Evolutionary conservation across 2,888 invertebrate genomes (phyloP).

Genomic region (Holacanthella duospinosa): DNA sequence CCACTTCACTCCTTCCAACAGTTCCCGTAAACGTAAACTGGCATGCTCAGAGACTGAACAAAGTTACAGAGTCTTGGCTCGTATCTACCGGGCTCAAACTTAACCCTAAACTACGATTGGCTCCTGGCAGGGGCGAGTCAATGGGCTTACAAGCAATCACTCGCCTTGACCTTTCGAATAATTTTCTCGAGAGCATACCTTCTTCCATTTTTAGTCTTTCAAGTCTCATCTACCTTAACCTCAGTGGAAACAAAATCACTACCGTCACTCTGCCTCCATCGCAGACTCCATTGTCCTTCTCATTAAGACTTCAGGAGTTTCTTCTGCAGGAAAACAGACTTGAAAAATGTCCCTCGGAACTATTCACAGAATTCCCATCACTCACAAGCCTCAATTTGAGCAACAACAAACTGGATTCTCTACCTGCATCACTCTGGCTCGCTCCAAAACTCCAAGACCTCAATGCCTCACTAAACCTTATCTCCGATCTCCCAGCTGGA

Average conservation of each 20-base stretch:
- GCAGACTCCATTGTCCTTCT: constrained; percentile 43
- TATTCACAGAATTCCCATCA: constrained; percentile 64
- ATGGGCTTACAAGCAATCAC: constrained; percentile 83
- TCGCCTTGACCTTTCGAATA: constrained; percentile 81
- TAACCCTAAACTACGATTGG: constrained; percentile 67
- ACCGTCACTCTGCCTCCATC: constrained; percentile 44
- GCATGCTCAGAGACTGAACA: constrained; percentile 69
- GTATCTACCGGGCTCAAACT: constrained; percentile 70
- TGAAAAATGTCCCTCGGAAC: constrained; percentile 64
- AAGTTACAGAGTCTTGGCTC: constrained; percentile 66
- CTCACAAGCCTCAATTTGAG: constrained; percentile 79
- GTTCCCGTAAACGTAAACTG: constrained; percentile 59
- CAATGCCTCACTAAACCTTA: constrained; percentile 75
- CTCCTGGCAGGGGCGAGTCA: constrained; percentile 51
- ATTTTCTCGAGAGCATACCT: constrained; percentile 69
- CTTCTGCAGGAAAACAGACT: constrained; percentile 86
- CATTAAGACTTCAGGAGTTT: constrained; percentile 60
- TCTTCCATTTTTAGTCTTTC: constrained; percentile 69
- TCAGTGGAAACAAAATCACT: constrained; percentile 79
- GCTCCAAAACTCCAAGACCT: constrained; percentile 76
- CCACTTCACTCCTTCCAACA: constrained; percentile 32
- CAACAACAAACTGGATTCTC: constrained; percentile 74
- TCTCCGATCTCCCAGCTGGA: neutral
- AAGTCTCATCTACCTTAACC: constrained; percentile 70
- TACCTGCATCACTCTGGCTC: constrained; percentile 77